Conservation (phyloP, 2,113 vertebrate species). For the Tapirus terrestris region DNA sequence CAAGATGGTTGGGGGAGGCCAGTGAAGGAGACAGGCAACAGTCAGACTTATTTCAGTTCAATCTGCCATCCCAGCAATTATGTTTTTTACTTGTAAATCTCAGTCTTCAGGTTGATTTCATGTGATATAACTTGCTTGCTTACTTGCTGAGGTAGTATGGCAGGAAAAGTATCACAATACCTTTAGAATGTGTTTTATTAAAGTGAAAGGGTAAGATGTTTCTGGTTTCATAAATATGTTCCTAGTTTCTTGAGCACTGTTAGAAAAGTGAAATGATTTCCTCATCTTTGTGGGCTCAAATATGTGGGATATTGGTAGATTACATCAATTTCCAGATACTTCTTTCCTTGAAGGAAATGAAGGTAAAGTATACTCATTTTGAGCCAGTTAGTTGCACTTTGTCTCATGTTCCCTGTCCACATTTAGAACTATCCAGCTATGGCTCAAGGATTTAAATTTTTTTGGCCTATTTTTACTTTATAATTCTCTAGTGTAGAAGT, state of each 20-base stretch:
- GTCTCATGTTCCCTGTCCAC: background rate
- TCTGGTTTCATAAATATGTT: constrained; percentile 47
- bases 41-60: background rate
- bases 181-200: constrained; percentile 48
- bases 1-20: background rate
- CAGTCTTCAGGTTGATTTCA: constrained; percentile 21
- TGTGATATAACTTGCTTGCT: constrained; percentile 1
- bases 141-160: constrained; percentile 32
- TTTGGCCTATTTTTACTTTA: constrained; percentile 13
- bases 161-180: constrained; percentile 2
- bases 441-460: background rate
- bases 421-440: constrained; percentile 37
- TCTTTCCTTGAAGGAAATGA: constrained; percentile 23
- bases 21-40: background rate
- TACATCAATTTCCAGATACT: constrained; percentile 17
- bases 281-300: background rate
- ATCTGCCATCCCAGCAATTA: background rate
- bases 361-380: constrained; percentile 42
- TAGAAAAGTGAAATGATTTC: constrained; percentile 49
- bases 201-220: background rate
- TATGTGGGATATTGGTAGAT: constrained; percentile 10
- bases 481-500: constrained; percentile 12
- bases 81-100: constrained; percentile 8
- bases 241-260: constrained; percentile 15
- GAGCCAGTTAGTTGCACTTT: background rate